Evolutionary conservation across 2,888 invertebrate genomes (phyloP).

Genomic region (Caenorhabditis plicata): DNA sequence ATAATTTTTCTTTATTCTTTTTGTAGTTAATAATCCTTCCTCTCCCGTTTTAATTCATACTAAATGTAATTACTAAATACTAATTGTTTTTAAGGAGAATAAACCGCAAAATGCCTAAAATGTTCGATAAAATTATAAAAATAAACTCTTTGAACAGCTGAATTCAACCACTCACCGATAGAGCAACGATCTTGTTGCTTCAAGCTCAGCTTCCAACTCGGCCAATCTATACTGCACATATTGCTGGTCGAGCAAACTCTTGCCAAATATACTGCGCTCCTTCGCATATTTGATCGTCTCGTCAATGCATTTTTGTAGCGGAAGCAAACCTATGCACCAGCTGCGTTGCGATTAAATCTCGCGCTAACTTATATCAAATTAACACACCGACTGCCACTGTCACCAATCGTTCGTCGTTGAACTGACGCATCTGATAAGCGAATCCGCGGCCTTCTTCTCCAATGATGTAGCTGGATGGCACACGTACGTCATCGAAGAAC

Average conservation of each 20-base stretch:
- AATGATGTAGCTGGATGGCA: conserved; percentile 69
- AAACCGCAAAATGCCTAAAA: no score
- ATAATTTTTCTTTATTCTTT: no score
- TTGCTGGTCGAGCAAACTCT: conserved; percentile 57
- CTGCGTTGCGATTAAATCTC: neutral
- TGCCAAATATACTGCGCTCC: conserved; percentile 62
- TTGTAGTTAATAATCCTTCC: no score
- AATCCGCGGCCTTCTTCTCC: conserved; percentile 70
- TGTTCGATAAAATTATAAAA: neutral
- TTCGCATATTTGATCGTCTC: conserved; percentile 70
- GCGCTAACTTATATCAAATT: neutral
- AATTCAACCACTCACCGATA: no score
- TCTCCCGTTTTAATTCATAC: no score
- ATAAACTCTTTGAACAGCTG: neutral
- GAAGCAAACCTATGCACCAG: conserved; percentile 57
- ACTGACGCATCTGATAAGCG: conserved; percentile 71
- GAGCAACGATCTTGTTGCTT: conserved; percentile 68
- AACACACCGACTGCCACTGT: conserved; percentile 59
- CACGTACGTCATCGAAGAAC: conserved; percentile 70
- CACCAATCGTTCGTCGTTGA: conserved; percentile 71
- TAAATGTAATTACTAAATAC: no score
- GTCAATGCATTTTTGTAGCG: conserved; percentile 67
- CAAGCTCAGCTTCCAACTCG: conserved; percentile 71
- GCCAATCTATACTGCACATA: conserved; percentile 70
- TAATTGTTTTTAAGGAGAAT: no score